phyloP scores from a whole-genome alignment of 2,888 invertebrate species.

The Himalopsyche kuldschensis region DNA sequence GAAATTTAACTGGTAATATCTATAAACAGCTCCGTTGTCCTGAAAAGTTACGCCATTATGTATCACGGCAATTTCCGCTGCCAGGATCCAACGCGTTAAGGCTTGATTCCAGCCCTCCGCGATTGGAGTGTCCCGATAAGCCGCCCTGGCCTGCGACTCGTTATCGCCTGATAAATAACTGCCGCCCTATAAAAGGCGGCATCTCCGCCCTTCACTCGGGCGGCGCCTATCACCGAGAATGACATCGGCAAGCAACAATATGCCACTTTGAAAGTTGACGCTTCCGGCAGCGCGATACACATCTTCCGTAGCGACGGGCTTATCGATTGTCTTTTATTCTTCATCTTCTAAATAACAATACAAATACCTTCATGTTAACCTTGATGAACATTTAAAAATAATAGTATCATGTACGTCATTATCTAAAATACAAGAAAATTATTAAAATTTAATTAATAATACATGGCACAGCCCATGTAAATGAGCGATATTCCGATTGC shows the following conservation, averaged over 20 bases:
- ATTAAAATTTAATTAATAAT: no score
- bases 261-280: neutral
- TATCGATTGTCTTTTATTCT: neutral
- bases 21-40: neutral
- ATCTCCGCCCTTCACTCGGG: neutral
- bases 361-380: no score
- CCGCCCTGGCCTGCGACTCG: constrained; percentile 3
- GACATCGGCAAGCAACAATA: neutral
- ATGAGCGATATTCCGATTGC: no score
- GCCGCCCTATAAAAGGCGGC: neutral
- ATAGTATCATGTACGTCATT: no score
- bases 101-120: neutral
- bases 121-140: neutral
- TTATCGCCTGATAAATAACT: constrained; percentile 11
- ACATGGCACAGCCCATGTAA: no score
- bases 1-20: neutral
- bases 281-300: neutral
- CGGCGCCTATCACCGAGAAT: neutral
- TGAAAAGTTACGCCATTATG: neutral
- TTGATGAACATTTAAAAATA: no score
- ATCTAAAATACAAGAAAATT: no score
- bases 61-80: neutral
- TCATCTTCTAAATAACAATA: neutral
- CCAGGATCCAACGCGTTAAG: neutral
- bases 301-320: neutral